Base-by-base conservation (phyloP, 1,140 invertebrate genomes). In the Drosophila lacertosa region DNA sequence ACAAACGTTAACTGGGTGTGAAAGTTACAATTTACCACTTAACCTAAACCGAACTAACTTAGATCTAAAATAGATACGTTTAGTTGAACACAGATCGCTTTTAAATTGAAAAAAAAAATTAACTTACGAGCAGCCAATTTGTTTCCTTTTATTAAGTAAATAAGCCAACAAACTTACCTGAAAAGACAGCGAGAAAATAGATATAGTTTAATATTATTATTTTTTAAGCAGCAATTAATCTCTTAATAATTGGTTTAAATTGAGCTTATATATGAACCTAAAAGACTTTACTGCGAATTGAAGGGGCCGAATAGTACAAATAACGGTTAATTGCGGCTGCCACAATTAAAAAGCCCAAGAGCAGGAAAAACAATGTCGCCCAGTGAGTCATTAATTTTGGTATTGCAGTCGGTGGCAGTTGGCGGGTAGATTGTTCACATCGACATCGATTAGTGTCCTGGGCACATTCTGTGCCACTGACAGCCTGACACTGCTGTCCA, bases 331-430 rank as follows among this genome's bases (percentile, higher is more conserved):
- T 77, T 82, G 51, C 81, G 66, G 37, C 42, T 60, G 75, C 58
- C 59, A 50, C 80, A 84, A 84, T 84, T 84, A 84, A 86, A 83
- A 86, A 66, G 63, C 55, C 79, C 79, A 63, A 33, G 42, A 62
- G 73, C 6, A 55, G 55, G 55, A 64, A 70, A 70, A 77, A 60
- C 66, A 71, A 67, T 62, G 54, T 15, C 33, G 45, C 73, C 47
- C 69, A 82, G 88, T 81, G 77, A 88, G 81, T 76, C 82, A 86
- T 86, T 88, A 86, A 88, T 88, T 88, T 81, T 47, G 44, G 64
- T 72, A 74, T 72, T 63, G 57, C 71, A 51, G 39, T 68, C 71
- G 47, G 39, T 68, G 66, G 59, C 71, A 64, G 58, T 57, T 29
- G 51, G 40, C 18, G 39, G 29, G 63, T 59, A 70, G 74, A 68